Conservation (phyloP, 2,113 vertebrate species). For the Zapus hudsonius region DNA sequence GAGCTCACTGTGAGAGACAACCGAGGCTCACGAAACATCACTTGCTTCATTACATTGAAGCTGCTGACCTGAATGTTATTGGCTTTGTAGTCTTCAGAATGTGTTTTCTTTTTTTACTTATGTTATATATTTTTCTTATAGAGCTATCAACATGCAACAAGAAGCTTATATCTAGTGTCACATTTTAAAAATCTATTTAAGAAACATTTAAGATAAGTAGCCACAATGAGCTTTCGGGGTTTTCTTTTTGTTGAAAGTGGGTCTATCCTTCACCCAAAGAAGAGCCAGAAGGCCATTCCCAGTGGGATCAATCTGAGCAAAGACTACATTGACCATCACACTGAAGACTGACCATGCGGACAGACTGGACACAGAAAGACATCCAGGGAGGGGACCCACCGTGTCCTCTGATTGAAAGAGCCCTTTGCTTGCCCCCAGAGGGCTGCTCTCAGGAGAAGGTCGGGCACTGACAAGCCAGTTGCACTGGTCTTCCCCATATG, state of each 20-base stretch:
- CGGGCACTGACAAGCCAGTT: neutral
- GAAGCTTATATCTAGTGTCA: neutral
- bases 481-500: neutral
- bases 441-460: neutral
- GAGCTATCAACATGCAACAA: neutral
- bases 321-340: neutral
- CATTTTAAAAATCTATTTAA: neutral
- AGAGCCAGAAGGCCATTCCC: neutral
- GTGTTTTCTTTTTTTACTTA: neutral
- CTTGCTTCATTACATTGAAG: conserved; percentile 22
- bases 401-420: neutral
- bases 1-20: neutral
- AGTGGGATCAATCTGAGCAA: neutral
- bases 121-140: neutral
- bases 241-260: conserved; percentile 50
- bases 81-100: conserved; percentile 2
- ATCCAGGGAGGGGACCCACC: neutral
- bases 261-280: neutral
- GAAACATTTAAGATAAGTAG: neutral
- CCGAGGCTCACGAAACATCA: neutral
- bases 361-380: neutral
- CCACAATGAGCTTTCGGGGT: neutral
- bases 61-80: neutral
- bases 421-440: neutral
- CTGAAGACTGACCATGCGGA: neutral